Evolutionary conservation across 92 coral and sea anemone genomes (phyloP).

Genomic region (Porites lobata): DNA sequence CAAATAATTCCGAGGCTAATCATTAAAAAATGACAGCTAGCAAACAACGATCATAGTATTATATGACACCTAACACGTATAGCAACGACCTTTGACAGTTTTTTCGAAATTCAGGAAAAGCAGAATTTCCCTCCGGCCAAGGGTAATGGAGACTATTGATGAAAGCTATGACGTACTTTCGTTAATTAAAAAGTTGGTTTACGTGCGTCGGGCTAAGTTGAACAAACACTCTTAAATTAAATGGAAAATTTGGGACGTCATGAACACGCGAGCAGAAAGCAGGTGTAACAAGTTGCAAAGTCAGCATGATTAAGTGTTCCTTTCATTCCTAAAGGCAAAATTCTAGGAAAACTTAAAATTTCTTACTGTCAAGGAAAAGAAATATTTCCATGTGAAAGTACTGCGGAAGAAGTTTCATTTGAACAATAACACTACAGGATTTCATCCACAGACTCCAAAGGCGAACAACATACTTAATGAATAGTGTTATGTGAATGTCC

Average conservation of each 20-base stretch:
- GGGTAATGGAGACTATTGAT: background rate
- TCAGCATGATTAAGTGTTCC: background rate
- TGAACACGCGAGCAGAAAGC: background rate
- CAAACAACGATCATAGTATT: background rate
- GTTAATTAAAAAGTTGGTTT: background rate
- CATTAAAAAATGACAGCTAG: background rate
- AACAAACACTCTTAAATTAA: conserved; percentile 23
- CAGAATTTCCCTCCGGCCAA: background rate
- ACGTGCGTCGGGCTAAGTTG: conserved; percentile 4
- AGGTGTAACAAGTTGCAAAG: background rate
- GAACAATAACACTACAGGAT: no score
- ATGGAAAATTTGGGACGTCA: background rate
- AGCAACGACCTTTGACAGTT: background rate
- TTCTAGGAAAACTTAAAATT: background rate
- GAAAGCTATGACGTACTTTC: conserved; percentile 25
- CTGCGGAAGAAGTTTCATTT: no score
- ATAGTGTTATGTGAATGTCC: no score
- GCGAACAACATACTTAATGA: background rate
- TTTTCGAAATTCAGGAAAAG: background rate
- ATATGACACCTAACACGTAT: background rate
- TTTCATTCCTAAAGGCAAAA: background rate
- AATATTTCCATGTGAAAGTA: no score
- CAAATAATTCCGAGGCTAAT: no score
- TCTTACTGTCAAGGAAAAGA: background rate
- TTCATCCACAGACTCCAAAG: no score